Evolutionary conservation across 1,140 invertebrate species (phyloP).

Genomic region (Musca vetustissima): DNA sequence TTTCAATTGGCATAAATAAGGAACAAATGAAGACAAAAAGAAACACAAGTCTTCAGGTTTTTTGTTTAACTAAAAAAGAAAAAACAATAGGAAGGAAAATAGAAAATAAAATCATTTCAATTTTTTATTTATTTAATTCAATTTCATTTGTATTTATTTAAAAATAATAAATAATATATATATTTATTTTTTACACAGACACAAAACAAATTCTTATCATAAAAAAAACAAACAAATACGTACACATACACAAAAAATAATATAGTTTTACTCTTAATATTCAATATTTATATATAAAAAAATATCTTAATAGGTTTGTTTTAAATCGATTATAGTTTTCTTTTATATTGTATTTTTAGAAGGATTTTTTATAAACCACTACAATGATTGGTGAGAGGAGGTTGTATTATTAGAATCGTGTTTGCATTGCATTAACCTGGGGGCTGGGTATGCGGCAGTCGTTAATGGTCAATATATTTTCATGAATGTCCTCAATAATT

Average conservation of each 20-base stretch:
- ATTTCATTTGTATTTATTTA: slow-evolving; percentile 11
- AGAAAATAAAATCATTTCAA: neutral
- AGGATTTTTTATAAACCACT: no score
- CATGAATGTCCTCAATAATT: no score
- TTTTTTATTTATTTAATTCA: neutral
- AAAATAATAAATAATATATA: slow-evolving; percentile 23
- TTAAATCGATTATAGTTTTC: neutral
- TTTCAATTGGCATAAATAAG: slow-evolving; percentile 18
- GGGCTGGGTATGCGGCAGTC: no score
- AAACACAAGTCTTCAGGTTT: slow-evolving; percentile 13
- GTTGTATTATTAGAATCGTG: no score
- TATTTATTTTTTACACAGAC: slow-evolving; percentile 4
- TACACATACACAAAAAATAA: neutral
- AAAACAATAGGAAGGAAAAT: neutral
- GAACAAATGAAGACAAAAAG: slow-evolving; percentile 12
- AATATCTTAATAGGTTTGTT: neutral
- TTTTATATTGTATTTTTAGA: no score
- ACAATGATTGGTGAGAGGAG: no score
- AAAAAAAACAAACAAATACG: slow-evolving; percentile 2
- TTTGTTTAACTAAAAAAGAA: neutral
- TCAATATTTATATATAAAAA: neutral
- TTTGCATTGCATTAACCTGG: no score
- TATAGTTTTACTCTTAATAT: neutral
- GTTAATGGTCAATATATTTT: no score
- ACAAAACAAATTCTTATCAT: neutral